Evolutionary conservation across 92 coral and sea anemone species (phyloP).

Genomic region (Porites rus): DNA sequence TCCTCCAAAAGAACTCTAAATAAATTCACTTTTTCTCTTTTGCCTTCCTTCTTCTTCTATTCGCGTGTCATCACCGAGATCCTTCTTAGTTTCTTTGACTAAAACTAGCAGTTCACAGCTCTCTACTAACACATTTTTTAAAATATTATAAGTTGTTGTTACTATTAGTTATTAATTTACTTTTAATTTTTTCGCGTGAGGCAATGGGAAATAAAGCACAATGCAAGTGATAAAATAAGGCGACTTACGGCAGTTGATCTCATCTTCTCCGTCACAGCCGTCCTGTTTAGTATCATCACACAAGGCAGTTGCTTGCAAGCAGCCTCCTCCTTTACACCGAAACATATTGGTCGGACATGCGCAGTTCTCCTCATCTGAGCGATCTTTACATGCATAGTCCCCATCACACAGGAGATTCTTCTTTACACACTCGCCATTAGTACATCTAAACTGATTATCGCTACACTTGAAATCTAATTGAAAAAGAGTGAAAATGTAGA

Average conservation of each 20-base stretch:
- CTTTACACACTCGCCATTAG: conserved; percentile 66
- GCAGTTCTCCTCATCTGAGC: conserved; percentile 73
- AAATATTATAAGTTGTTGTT: too few relatives aligned
- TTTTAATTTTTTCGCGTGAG: neutral
- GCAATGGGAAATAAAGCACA: neutral
- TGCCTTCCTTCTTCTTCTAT: too few relatives aligned
- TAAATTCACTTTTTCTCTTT: too few relatives aligned
- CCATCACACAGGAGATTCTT: conserved; percentile 61
- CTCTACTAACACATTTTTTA: too few relatives aligned
- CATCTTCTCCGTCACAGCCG: conserved; percentile 51
- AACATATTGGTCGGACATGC: conserved; percentile 64
- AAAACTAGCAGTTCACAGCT: too few relatives aligned
- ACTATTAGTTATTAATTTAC: too few relatives aligned
- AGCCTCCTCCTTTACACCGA: conserved; percentile 59
- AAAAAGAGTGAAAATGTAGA: neutral
- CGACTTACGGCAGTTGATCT: conserved; percentile 61
- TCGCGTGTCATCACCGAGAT: too few relatives aligned
- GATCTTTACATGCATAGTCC: conserved; percentile 66
- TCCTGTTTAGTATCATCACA: conserved; percentile 55
- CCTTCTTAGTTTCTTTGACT: too few relatives aligned
- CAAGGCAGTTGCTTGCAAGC: conserved; percentile 39
- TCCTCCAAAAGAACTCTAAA: too few relatives aligned
- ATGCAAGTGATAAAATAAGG: too few relatives aligned
- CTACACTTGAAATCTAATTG: conserved; percentile 52
- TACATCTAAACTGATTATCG: conserved; percentile 56